A percentile compares a stretch with the other conserved stretches of the same genome.
These are phyloP conservation scores for Elaphurus davidianus DNA, from an alignment of 2,113 vertebrate genomes.

Conservation along the genomic window DNA sequence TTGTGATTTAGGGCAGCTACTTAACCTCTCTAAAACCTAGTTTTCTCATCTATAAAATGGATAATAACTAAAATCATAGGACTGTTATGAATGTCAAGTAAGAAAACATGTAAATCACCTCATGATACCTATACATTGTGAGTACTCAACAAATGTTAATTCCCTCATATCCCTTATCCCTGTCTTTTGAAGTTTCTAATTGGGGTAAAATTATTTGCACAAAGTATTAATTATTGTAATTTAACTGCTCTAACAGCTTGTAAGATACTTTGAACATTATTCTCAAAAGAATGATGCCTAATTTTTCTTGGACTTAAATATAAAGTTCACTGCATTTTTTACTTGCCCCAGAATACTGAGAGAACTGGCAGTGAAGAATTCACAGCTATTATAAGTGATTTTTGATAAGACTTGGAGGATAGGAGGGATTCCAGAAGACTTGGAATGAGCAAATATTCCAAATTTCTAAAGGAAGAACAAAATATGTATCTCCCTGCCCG, in stretches of 20 bases:
- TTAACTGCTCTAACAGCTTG: conserved; percentile 18
- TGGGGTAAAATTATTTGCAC: conserved; percentile 30
- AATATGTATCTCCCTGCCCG: neutral
- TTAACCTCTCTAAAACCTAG: neutral
- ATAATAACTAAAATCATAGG: neutral
- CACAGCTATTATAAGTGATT: conserved; percentile 12
- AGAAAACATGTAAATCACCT: neutral
- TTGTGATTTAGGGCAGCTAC: neutral
- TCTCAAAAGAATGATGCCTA: conserved; percentile 33
- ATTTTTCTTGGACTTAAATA: conserved; percentile 45
- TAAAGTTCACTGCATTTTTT: conserved; percentile 38
- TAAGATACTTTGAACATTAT: conserved; percentile 37
- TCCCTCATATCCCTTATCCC: neutral
- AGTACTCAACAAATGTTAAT: neutral
- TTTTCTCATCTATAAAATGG: neutral
- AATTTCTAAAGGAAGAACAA: conserved; percentile 52
- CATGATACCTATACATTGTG: neutral
- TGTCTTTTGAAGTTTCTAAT: neutral
- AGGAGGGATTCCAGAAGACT: conserved; percentile 20
- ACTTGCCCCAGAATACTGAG: conserved; percentile 30
- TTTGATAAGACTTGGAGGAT: neutral
- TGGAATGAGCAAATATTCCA: conserved; percentile 3
- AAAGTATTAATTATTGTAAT: conserved; percentile 54
- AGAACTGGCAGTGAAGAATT: conserved; percentile 23
- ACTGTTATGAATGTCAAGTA: neutral